These are phyloP conservation scores for Brachyistius frenatus DNA, from an alignment of 2,113 vertebrate genomes.

Conservation along the genomic window DNA sequence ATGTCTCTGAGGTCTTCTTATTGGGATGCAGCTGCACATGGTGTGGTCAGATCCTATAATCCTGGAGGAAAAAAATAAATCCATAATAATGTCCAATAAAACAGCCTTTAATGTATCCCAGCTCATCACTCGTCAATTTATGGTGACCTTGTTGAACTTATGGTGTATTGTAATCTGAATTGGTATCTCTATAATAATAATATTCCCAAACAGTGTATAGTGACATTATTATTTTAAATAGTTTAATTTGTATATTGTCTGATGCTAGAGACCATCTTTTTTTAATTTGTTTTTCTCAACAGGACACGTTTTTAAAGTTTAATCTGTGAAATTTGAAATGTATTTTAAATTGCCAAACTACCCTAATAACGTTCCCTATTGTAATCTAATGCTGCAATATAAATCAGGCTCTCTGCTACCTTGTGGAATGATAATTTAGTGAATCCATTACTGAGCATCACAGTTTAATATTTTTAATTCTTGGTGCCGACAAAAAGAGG, in stretches of 20 bases:
- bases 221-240: not conserved
- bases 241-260: too few relatives aligned
- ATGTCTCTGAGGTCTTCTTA: constrained; percentile 40
- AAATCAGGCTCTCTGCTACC: not conserved
- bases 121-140: constrained; percentile 17
- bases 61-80: not conserved
- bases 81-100: constrained; percentile 23
- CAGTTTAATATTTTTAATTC: constrained; percentile 8
- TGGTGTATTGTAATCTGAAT: constrained; percentile 3
- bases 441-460: constrained; percentile 12
- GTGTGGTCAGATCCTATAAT: constrained; percentile 38
- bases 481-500: constrained; percentile 16
- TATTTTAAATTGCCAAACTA: constrained; percentile 19
- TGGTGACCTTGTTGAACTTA: constrained; percentile 47
- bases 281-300: not conserved
- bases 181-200: not conserved
- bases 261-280: not conserved
- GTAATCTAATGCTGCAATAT: not conserved
- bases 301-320: not conserved
- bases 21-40: constrained; percentile 59
- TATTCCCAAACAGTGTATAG: not conserved
- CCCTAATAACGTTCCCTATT: not conserved
- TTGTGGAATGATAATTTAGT: not conserved
- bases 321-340: not conserved
- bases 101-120: not conserved